phyloP scores from a whole-genome alignment of 1,140 invertebrate genomes.

The Tetragonula clypearis region DNA sequence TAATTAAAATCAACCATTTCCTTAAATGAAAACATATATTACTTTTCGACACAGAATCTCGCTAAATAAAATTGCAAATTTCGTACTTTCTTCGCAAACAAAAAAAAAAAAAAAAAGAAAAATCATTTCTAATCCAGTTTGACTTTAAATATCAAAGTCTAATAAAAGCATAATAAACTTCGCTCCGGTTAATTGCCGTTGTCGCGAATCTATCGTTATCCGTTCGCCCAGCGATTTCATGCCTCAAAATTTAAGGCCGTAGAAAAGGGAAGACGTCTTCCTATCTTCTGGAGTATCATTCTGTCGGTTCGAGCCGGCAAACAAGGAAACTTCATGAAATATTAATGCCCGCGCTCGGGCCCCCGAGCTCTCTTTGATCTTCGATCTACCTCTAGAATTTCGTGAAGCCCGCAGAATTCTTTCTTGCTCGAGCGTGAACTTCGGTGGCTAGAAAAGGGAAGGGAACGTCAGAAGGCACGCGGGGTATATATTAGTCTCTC shows the following conservation, averaged over 20 bases:
- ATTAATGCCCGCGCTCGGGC: slow-evolving; percentile 2
- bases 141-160: too few relatives aligned
- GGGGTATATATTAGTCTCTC: not conserved
- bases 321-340: slow-evolving; percentile 14
- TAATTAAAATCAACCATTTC: too few relatives aligned
- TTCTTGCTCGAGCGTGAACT: not conserved
- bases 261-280: not conserved
- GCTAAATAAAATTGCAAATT: too few relatives aligned
- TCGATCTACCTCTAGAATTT: not conserved
- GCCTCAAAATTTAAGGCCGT: not conserved
- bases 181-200: too few relatives aligned
- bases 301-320: not conserved
- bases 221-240: not conserved
- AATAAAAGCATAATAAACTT: too few relatives aligned
- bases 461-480: not conserved
- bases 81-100: too few relatives aligned
- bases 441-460: not conserved
- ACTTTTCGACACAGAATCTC: too few relatives aligned
- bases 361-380: not conserved
- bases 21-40: too few relatives aligned
- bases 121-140: too few relatives aligned
- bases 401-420: not conserved
- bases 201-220: too few relatives aligned
- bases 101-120: too few relatives aligned
- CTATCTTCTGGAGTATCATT: not conserved